Base-by-base conservation (phyloP, 2,888 invertebrate species). In the Dermolepida albohirtum region DNA sequence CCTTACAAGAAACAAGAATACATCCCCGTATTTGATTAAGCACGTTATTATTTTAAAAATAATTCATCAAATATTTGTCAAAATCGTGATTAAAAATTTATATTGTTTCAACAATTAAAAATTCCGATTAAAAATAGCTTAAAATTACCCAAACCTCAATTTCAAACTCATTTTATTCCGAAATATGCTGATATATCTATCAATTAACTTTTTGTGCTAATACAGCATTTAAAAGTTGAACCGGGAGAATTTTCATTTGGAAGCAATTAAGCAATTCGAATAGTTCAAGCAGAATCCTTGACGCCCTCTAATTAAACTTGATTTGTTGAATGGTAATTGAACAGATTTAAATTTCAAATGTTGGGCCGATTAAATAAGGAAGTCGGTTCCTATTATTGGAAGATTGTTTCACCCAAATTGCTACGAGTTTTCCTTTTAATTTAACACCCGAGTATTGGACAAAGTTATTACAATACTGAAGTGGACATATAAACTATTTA, bases 291-390 rank as follows among this genome's bases (percentile, higher is more conserved):
- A 16, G 59, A 59, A 59, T 59, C 44, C 29, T 59, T 59, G 47
- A 44, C 59, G 59, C 44, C 59, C 59, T 59, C 44, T 64, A 69
- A 73, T 70, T 68, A 71, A 69, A 69, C 43, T 66, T 63, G 66
- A 71, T 67, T 71, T 72, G 68, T 69, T 69, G 70, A 66, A 71
- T 70, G 70, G 71, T 65, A 64, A 68, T 57, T 51, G 65, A 66
- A 52, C 50, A 17, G 51, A 73, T 73, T 70, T 72, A 63, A 70
- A 73, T 69, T 70, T 73, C 70, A 73, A 72, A 73, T 70, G 70
- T 49, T 57, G 55, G 64, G 63, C 62, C 70, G 67, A 66, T 73
- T 73, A 54, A 55, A 65, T 65, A 65, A 59, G 59, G 59, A 47
- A 47, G 34, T 27, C 44, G 44, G 44, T 44, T 59, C 29, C 59